These are phyloP conservation scores for Pagetopsis macropterus DNA, from an alignment of 2,797 vertebrate species.

Conservation along the genomic window DNA sequence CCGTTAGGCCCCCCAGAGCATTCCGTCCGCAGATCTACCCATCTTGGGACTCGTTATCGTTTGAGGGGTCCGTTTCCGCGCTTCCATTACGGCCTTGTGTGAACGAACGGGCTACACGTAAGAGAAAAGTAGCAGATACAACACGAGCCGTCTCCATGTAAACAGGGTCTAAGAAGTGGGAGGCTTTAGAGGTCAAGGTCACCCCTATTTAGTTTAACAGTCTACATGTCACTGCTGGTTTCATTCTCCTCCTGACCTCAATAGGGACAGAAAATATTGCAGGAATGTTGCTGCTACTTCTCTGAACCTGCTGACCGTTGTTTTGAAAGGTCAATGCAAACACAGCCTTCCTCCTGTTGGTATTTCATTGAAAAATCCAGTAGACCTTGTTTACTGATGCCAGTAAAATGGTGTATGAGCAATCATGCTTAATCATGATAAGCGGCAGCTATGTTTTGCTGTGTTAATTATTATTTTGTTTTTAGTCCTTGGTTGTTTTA, in stretches of 20 bases:
- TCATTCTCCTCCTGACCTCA: conserved; percentile 7
- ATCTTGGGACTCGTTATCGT: too few relatives aligned
- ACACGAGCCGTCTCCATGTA: too few relatives aligned
- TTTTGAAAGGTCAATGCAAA: conserved; percentile 19
- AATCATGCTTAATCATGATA: conserved; percentile 6
- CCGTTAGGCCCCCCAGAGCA: too few relatives aligned
- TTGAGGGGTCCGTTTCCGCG: too few relatives aligned
- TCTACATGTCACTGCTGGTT: neutral
- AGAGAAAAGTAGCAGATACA: too few relatives aligned
- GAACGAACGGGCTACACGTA: too few relatives aligned
- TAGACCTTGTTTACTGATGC: neutral
- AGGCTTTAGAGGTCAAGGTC: neutral
- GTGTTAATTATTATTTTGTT: neutral
- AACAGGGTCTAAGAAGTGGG: too few relatives aligned
- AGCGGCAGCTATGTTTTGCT: neutral
- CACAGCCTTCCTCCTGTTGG: neutral
- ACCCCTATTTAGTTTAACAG: too few relatives aligned
- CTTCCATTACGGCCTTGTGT: too few relatives aligned
- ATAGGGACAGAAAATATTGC: neutral
- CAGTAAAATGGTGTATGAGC: neutral
- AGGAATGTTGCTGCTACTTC: neutral
- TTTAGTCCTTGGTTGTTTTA: neutral
- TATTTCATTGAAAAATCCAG: conserved; percentile 3
- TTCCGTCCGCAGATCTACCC: too few relatives aligned
- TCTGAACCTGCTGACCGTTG: conserved; percentile 8